Evolutionary conservation across 2,113 vertebrate species (phyloP).

Genomic region (Irena cyanogastra): DNA sequence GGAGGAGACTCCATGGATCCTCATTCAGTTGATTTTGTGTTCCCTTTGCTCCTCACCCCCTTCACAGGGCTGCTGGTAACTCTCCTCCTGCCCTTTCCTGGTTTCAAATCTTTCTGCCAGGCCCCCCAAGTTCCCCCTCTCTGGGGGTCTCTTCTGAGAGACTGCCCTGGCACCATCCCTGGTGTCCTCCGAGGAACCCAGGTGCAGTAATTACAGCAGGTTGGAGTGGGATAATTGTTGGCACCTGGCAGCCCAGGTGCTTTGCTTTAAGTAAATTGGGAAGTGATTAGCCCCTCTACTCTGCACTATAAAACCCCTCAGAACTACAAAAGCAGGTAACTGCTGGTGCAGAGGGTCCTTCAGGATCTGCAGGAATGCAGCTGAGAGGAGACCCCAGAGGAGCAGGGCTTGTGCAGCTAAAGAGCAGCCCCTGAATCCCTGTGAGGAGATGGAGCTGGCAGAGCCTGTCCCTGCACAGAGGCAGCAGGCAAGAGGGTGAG

Average conservation of each 20-base stretch:
- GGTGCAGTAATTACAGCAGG: background rate
- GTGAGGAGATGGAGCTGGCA: background rate
- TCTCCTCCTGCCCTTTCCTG: background rate
- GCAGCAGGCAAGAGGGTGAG: fast-evolving
- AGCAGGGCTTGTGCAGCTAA: background rate
- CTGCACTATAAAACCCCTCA: background rate
- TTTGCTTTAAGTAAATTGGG: background rate
- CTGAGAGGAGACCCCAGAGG: no score
- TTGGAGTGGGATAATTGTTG: fast-evolving
- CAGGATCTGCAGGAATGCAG: background rate
- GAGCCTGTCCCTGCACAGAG: fast-evolving
- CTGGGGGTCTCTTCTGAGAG: background rate
- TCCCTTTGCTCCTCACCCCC: background rate
- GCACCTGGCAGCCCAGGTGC: background rate
- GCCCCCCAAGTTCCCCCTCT: fast-evolving
- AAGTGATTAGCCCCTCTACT: fast-evolving
- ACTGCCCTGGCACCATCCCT: fast-evolving
- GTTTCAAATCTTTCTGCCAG: background rate
- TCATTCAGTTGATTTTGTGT: background rate
- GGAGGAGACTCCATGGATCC: background rate
- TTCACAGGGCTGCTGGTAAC: background rate
- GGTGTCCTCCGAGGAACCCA: background rate
- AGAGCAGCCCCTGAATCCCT: background rate
- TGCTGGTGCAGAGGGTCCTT: fast-evolving
- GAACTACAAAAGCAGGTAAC: fast-evolving